A percentile compares a stretch with the other conserved stretches of the same genome.
Conservation (phyloP, 1,140 invertebrate species). For the Melanaphis sacchari region DNA sequence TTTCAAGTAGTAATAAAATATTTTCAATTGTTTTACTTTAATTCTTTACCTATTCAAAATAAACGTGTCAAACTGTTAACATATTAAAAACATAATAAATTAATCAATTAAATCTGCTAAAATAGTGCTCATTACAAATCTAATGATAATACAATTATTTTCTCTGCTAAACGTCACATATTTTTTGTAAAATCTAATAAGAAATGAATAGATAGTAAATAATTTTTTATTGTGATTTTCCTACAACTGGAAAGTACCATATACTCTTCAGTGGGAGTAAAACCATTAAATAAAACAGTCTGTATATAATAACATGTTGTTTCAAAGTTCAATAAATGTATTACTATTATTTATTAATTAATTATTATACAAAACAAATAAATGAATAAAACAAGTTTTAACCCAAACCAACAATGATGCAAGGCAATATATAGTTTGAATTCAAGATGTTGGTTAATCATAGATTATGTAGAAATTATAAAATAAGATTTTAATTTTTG, state of each 20-base stretch:
- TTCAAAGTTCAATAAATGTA: background rate
- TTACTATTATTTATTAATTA: background rate
- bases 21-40: background rate
- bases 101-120: background rate
- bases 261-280: background rate
- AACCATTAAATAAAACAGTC: background rate
- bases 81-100: background rate
- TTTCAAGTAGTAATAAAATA: background rate
- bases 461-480: background rate
- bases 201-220: background rate
- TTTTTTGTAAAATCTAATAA: background rate
- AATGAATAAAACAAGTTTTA: background rate
- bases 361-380: background rate
- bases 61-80: background rate
- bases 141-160: background rate
- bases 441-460: background rate
- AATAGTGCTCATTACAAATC: background rate
- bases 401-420: background rate
- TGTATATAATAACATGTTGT: background rate
- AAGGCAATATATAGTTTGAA: background rate
- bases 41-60: background rate
- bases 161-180: background rate
- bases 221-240: background rate
- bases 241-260: background rate
- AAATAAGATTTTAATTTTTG: background rate